Conservation (phyloP, 2,888 invertebrate species). For the Allolobophora icterica region DNA sequence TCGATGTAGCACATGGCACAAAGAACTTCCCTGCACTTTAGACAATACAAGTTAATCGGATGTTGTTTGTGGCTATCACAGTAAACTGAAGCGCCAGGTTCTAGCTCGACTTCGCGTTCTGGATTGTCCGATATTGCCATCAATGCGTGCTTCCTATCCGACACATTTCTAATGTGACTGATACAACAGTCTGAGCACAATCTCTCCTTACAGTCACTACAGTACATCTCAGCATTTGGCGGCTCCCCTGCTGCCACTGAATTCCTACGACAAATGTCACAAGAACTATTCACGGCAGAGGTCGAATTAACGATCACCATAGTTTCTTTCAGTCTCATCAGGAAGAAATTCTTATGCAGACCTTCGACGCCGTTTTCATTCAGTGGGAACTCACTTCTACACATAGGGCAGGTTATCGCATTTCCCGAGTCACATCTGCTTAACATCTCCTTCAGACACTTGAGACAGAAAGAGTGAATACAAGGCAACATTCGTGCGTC, state of each 20-base stretch:
- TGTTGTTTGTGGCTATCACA: neutral
- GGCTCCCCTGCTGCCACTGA: neutral
- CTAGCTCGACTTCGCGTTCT: neutral
- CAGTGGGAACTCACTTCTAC: neutral
- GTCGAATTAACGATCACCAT: neutral
- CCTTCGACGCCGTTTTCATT: neutral
- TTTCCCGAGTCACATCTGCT: too few relatives aligned
- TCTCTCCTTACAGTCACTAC: neutral
- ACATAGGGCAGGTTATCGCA: neutral
- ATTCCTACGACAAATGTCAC: neutral
- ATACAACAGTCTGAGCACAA: neutral
- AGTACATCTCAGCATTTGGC: neutral
- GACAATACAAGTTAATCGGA: neutral
- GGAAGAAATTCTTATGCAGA: conserved; percentile 20
- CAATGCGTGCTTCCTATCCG: neutral
- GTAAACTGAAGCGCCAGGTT: neutral
- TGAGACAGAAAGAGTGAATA: neutral
- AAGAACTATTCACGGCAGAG: neutral
- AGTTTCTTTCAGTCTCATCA: neutral
- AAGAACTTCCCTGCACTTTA: neutral
- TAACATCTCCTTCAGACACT: neutral
- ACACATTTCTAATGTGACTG: neutral
- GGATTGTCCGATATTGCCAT: neutral
- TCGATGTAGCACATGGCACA: conserved; percentile 25
- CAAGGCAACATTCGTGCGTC: neutral